Evolutionary conservation across 2,113 vertebrate genomes (phyloP).

Genomic region (Cephalopholis sonnerati): DNA sequence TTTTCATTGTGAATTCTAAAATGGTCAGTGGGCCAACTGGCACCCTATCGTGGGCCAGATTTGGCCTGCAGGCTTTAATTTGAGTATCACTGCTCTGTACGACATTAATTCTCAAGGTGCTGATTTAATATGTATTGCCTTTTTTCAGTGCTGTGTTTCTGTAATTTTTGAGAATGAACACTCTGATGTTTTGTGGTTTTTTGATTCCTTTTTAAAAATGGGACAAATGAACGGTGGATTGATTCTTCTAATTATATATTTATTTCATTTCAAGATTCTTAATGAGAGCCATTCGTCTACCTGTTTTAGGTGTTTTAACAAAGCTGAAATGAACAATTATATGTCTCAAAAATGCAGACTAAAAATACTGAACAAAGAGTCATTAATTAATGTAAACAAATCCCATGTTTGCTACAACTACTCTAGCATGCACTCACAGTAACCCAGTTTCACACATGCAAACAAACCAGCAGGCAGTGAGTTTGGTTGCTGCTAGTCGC

Average conservation of each 20-base stretch:
- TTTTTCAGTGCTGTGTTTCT: not conserved
- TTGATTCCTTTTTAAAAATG: not conserved
- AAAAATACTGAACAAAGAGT: not conserved
- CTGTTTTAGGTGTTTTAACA: not conserved
- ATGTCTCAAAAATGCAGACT: not conserved
- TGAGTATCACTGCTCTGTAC: no score
- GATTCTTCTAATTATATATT: not conserved
- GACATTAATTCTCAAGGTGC: not conserved
- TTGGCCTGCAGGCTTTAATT: no score
- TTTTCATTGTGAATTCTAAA: no score
- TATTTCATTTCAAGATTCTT: not conserved
- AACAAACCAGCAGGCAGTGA: not conserved
- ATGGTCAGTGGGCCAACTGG: no score
- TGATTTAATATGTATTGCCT: not conserved
- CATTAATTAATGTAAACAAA: not conserved
- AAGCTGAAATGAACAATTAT: not conserved
- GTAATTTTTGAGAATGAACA: not conserved
- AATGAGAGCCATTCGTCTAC: not conserved
- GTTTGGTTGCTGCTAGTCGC: no score
- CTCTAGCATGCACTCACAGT: no score
- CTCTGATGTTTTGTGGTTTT: not conserved
- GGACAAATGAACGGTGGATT: not conserved
- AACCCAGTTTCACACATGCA: not conserved
- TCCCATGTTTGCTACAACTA: not conserved
- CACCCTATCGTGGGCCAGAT: no score